Evolutionary conservation across 2,113 vertebrate species (phyloP).

Genomic region (Phalacrocorax carbo): DNA sequence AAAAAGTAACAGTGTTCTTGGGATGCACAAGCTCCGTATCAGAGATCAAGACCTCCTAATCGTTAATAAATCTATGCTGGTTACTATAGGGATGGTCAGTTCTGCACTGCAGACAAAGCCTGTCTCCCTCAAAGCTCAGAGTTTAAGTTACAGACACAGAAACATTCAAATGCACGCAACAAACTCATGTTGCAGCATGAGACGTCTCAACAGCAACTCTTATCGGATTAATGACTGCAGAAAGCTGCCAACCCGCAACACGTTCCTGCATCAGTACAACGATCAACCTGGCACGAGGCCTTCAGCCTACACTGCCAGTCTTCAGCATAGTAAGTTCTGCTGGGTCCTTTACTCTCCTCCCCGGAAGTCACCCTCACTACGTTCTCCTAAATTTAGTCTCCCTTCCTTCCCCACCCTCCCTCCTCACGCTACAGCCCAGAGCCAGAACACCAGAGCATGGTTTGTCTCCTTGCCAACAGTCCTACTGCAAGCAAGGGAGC

Average conservation of each 20-base stretch:
- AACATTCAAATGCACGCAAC: neutral
- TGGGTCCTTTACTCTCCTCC: neutral
- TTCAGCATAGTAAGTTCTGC: neutral
- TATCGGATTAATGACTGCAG: neutral
- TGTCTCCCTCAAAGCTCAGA: neutral
- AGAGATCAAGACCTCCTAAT: neutral
- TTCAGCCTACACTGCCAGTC: neutral
- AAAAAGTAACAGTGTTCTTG: neutral
- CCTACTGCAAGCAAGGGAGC: neutral
- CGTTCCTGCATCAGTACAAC: neutral
- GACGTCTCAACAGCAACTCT: neutral
- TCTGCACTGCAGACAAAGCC: neutral
- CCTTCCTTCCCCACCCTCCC: neutral
- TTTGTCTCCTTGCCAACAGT: neutral
- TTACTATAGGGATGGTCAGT: neutral
- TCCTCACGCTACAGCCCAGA: neutral
- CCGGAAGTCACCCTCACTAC: neutral
- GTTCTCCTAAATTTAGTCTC: neutral
- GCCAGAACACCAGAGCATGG: neutral
- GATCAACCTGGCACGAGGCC: accelerated
- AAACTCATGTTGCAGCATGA: neutral
- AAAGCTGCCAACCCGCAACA: neutral
- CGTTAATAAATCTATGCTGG: neutral
- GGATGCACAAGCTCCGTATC: neutral
- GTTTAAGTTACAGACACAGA: neutral